Evolutionary conservation across 2,888 invertebrate species (phyloP).

Genomic region (Prosopocoilus inquinatus): DNA sequence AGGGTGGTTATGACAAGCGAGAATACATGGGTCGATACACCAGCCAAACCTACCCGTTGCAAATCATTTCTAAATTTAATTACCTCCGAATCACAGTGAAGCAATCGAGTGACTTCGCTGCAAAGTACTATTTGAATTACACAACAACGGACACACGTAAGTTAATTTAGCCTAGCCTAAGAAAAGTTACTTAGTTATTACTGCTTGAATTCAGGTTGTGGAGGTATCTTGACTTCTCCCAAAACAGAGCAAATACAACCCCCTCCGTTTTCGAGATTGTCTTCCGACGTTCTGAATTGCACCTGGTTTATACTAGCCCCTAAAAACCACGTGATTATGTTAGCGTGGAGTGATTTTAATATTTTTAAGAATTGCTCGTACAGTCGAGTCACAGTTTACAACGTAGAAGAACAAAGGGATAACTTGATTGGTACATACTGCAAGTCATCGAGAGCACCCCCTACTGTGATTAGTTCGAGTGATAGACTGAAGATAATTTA

Average conservation of each 20-base stretch:
- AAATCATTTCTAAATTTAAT: conserved; percentile 12
- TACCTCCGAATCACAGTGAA: conserved; percentile 67
- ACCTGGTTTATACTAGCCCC: conserved; percentile 77
- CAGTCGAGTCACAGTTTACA: conserved; percentile 66
- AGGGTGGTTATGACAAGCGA: conserved; percentile 64
- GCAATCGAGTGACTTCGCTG: conserved; percentile 30
- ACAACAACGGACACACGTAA: conserved; percentile 60
- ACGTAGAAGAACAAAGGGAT: conserved; percentile 53
- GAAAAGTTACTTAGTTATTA: too few species aligned
- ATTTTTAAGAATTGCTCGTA: conserved; percentile 54
- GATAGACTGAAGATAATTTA: conserved; percentile 71
- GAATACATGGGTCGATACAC: conserved; percentile 62
- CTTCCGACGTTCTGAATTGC: conserved; percentile 58
- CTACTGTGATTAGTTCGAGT: conserved; percentile 63
- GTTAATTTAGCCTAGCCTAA: too few species aligned
- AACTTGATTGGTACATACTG: conserved; percentile 60
- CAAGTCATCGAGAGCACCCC: conserved; percentile 62
- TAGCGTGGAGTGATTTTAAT: conserved; percentile 72
- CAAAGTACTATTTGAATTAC: conserved; percentile 55
- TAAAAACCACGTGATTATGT: conserved; percentile 63
- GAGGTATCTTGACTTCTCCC: conserved; percentile 63
- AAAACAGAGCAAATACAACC: conserved; percentile 63
- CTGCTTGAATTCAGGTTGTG: conserved; percentile 61
- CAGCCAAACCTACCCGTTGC: too few species aligned
- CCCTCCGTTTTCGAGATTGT: conserved; percentile 57